These are phyloP conservation scores for Alligator sinensis DNA, from an alignment of 2,113 vertebrate genomes.

Conservation along the genomic window DNA sequence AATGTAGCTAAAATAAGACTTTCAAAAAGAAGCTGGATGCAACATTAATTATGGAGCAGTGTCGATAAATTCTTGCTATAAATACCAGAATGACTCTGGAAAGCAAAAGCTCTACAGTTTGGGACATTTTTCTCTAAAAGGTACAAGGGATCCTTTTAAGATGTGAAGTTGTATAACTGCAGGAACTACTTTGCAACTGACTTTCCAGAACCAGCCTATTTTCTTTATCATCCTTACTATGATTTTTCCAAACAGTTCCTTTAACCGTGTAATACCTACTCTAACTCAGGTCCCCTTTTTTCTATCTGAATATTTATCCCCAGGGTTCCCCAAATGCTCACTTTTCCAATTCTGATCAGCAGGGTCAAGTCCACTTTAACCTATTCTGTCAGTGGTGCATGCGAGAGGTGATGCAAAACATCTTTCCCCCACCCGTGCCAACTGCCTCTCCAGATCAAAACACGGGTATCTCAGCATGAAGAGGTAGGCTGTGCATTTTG, in stretches of 20 bases:
- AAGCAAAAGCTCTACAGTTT: neutral
- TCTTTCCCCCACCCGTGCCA: neutral
- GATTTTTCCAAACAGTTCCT: neutral
- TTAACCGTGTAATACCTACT: neutral
- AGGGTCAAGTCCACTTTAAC: neutral
- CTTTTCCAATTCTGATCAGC: neutral
- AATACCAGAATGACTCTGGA: neutral
- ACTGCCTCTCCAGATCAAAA: neutral
- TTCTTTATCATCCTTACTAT: neutral
- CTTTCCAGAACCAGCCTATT: neutral
- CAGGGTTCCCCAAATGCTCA: neutral
- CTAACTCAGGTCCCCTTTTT: neutral
- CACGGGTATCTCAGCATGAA: neutral
- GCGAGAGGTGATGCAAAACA: neutral
- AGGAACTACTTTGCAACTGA: neutral
- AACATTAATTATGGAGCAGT: neutral
- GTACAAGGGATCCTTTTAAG: neutral
- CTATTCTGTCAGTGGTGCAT: neutral
- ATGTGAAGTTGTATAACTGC: neutral
- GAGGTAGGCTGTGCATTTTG: neutral
- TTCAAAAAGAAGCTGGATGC: neutral
- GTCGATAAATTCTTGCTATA: neutral
- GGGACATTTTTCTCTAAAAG: neutral
- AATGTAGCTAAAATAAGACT: neutral
- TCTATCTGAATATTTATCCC: neutral